These are phyloP conservation scores for Pararge aegeria DNA, from an alignment of 1,140 invertebrate genomes.

Conservation along the genomic window DNA sequence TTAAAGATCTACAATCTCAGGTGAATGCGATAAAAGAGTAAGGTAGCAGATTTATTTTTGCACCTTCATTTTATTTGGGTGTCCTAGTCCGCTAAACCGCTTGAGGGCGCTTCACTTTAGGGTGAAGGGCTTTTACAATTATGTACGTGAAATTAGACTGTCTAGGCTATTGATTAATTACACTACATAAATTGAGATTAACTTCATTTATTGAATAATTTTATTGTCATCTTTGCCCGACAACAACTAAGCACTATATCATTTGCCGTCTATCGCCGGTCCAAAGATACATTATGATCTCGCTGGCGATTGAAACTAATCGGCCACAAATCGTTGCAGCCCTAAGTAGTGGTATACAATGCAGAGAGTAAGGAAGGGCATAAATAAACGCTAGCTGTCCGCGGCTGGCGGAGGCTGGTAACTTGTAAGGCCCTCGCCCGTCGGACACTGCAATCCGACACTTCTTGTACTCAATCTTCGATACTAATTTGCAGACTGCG, in stretches of 20 bases:
- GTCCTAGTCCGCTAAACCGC: no score
- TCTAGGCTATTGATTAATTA: no score
- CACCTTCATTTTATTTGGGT: no score
- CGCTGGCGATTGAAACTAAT: constrained; percentile 24
- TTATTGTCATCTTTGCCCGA: constrained; percentile 12
- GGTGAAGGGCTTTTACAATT: no score
- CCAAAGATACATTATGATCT: constrained; percentile 19
- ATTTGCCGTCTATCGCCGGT: constrained; percentile 19
- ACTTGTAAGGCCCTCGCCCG: constrained; percentile 47
- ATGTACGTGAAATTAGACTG: no score
- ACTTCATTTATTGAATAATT: background rate
- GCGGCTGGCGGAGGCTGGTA: constrained; percentile 34
- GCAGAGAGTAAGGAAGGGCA: constrained; percentile 37
- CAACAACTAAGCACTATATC: constrained; percentile 14
- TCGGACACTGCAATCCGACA: constrained; percentile 64
- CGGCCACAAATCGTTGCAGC: constrained; percentile 31
- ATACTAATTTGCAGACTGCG: constrained; percentile 62
- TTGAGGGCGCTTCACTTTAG: no score
- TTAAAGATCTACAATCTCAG: no score
- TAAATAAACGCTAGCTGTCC: constrained; percentile 42
- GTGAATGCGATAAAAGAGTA: no score
- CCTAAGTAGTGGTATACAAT: constrained; percentile 34
- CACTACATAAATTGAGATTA: no score
- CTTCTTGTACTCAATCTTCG: constrained; percentile 71
- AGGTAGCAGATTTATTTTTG: no score